Evolutionary conservation across 1,140 invertebrate species (phyloP).

Genomic region (Ips typographus): DNA sequence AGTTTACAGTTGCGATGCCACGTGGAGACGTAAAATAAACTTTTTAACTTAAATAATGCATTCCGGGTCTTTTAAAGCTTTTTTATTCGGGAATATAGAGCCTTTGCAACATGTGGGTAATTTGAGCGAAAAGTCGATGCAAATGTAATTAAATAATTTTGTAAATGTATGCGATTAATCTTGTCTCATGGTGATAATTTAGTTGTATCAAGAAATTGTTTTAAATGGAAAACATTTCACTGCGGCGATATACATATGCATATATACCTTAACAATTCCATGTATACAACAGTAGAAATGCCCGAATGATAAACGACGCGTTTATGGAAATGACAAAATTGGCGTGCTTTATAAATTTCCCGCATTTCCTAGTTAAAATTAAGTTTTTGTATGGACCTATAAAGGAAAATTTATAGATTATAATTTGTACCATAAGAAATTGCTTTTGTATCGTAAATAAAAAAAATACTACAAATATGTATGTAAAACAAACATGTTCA

Average conservation of each 20-base stretch:
- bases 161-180: constrained; percentile 15
- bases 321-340: constrained; percentile 32
- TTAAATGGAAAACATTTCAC: constrained; percentile 14
- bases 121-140: neutral
- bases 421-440: too few species aligned
- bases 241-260: constrained; percentile 22
- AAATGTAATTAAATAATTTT: constrained; percentile 11
- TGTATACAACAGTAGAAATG: constrained; percentile 26
- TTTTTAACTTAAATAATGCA: too few species aligned
- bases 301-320: constrained; percentile 18
- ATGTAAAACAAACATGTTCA: too few species aligned
- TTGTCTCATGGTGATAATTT: constrained; percentile 8
- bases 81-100: too few species aligned
- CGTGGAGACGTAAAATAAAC: too few species aligned
- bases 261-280: constrained; percentile 18
- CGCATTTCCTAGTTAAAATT: constrained; percentile 10
- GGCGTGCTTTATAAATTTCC: constrained; percentile 24
- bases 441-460: too few species aligned
- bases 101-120: too few species aligned
- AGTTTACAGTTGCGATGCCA: neutral
- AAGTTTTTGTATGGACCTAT: constrained; percentile 19
- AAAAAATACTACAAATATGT: too few species aligned
- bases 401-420: constrained; percentile 1
- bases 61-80: too few species aligned
- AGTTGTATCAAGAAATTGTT: constrained; percentile 20